Base-by-base conservation (phyloP, 2,888 invertebrate species). In the Tachina grossa region DNA sequence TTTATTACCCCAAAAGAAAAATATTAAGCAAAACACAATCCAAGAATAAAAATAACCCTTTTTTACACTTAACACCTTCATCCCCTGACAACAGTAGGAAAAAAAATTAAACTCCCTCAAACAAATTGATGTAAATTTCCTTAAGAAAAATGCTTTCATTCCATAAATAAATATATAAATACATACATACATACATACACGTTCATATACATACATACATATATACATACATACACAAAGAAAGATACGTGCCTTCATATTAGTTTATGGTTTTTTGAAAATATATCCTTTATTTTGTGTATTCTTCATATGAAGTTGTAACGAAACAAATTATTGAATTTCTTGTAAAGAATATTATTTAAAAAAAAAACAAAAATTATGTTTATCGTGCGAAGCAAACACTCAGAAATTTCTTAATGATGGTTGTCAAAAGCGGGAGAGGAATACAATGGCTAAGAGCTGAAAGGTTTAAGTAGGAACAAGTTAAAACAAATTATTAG, bases 31-130 rank as follows among this genome's bases (percentile, higher is more conserved):
- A 65, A 13, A 13, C 66, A 72, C 59, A 66, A 61, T 63, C 71
- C 22, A 51, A 78, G 65, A 55, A 57, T 74, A 57, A 78, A 59
- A 69, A 65, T 78, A 78, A 85, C 68, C 82, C 82, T 80, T 84
- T 84, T 71, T 59, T 49, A 80, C 53, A 69, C 31, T 71, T 66
- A 57, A 65, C 53, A 55, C 49, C 47, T 74, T 45, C 74, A 53
- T 14, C 14, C 41, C 61, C n/a, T 2, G 39, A 0, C 19, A 19
- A 41, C 49, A 68, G n/a, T 8, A 65, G 9, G 1, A 51, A n/a
- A 10, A n/a, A 57, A 1, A 55, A 31, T 31, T 31, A 22, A 57
- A 45, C 51, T 53, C 63, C 74, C 74, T 63, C 69, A 61, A 83
- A 59, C 19, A 78, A 14, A 74, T 68, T 45, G 31, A 41, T 11